Conservation (phyloP, 1,140 invertebrate species). For the Drosophila fuyamai region DNA sequence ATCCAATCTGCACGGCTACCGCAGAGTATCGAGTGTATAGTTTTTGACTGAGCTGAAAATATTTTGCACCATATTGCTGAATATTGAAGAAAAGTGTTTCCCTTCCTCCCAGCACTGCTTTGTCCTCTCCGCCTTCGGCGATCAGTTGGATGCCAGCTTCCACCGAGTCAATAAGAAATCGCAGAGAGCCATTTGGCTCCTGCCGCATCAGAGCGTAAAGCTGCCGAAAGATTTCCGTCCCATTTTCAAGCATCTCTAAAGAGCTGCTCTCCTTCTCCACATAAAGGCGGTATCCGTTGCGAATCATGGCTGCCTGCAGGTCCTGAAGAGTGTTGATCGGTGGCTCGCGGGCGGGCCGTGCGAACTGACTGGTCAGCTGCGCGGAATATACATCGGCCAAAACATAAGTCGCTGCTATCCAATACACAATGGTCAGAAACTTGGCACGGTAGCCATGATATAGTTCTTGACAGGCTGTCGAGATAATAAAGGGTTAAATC, state of each 20-base stretch:
- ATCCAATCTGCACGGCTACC: conserved; percentile 90
- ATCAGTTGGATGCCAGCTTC: conserved; percentile 88
- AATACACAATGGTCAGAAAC: conserved; percentile 87
- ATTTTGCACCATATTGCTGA: conserved; percentile 87
- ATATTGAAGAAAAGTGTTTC: conserved; percentile 90
- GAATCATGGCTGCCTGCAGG: conserved; percentile 87
- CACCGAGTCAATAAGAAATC: conserved; percentile 87
- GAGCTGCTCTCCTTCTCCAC: conserved; percentile 90
- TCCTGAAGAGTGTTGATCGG: conserved; percentile 88
- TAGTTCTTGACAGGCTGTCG: conserved; percentile 83
- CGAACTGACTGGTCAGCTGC: conserved; percentile 89
- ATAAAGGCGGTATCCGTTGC: conserved; percentile 87
- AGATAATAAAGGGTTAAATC: too few species aligned
- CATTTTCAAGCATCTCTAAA: conserved; percentile 89
- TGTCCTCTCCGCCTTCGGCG: conserved; percentile 85
- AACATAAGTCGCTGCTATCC: conserved; percentile 89
- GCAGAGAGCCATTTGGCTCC: conserved; percentile 59
- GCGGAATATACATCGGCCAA: conserved; percentile 91
- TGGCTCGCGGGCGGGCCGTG: conserved; percentile 87
- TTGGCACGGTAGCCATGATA: conserved; percentile 87
- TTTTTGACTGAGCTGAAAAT: conserved; percentile 90
- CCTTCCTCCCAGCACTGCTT: conserved; percentile 88
- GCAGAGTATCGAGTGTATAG: conserved; percentile 90
- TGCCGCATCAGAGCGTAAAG: conserved; percentile 88
- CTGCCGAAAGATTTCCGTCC: conserved; percentile 89